Conservation (phyloP, 2,888 invertebrate genomes). For the Drosophila subsilvestris region DNA sequence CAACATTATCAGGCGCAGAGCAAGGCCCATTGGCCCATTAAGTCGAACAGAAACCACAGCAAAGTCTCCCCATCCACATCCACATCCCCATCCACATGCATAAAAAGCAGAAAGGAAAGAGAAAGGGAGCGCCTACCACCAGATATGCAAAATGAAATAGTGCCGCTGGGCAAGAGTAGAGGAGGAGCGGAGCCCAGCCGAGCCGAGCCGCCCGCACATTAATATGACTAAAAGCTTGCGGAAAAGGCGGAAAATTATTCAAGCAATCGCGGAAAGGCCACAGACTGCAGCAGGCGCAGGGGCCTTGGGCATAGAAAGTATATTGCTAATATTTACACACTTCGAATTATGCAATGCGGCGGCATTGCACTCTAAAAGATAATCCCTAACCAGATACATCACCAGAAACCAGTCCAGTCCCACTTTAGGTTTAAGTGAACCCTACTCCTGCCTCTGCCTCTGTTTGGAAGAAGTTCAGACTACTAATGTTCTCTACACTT, state of each 20-base stretch:
- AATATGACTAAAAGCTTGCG: conserved; percentile 77
- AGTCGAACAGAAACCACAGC: conserved; percentile 42
- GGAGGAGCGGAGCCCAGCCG: neutral
- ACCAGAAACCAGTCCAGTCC: neutral
- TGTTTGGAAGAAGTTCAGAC: conserved; percentile 16
- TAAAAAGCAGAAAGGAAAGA: conserved; percentile 27
- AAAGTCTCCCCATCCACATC: conserved; percentile 32
- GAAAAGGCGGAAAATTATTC: conserved; percentile 55
- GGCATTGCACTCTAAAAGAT: conserved; percentile 24
- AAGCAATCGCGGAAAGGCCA: conserved; percentile 31
- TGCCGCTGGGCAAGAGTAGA: conserved; percentile 41
- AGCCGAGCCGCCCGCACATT: conserved; percentile 53
- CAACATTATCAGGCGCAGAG: conserved; percentile 44
- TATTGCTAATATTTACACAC: conserved; percentile 48
- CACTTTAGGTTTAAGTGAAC: conserved; percentile 31
- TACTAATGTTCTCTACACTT: conserved; percentile 67
- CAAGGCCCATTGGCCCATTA: conserved; percentile 37
- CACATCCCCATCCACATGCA: neutral
- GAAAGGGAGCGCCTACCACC: conserved; percentile 36
- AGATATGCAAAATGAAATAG: conserved; percentile 67
- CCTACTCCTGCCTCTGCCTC: conserved; percentile 23
- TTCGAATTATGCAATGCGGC: conserved; percentile 42
- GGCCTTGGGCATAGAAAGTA: conserved; percentile 17
- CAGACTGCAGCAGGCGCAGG: conserved; percentile 1
- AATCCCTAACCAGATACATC: conserved; percentile 7